Base-by-base conservation (phyloP, 2,113 vertebrate species). In the Alectura lathami region DNA sequence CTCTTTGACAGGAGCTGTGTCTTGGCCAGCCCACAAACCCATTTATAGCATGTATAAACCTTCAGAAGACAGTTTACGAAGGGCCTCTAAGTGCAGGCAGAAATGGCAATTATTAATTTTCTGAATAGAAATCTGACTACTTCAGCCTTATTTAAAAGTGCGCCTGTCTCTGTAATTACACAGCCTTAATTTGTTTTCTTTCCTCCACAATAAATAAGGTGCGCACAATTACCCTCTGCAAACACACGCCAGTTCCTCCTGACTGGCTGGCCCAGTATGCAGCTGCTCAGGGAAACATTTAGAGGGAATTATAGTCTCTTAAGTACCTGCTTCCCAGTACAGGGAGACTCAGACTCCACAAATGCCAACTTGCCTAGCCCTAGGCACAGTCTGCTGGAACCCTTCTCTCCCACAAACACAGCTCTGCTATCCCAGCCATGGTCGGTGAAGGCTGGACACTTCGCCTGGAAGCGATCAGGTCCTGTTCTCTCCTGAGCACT, bases 181-280 rank as follows among this genome's bases (percentile, higher is more conserved):
- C 93, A 89, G 69, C 86, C 94, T 97, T 98, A 97, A 98, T 98
- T 97, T 98, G 97, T 97, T 98, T 98, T 97, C 97, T 96, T 97
- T 97, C 93, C 82, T 11, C 23, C 96, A 96, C 96, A 97, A 94
- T 97, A 98, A 97, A 97, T 94, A 97, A 96, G 92, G 92, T 96
- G 95, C 74, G 91, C 90, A 94, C 64, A 67, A 95, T 91, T 97
- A 95, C 48, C 75, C 83, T 96, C 86, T 83, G 86, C 56, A 96
- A 96, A 92, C n/a, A 90, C 15, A 64, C 63, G 64, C 68, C 69
- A 68, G 17, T 32, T 68, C 29, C 88, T 78, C 68, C 83, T 80
- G 50, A 64, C 86, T 72, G 29, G 48, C 63, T 91, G 86, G 50
- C 38, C 92, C 66, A 75, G 64, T 6, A 63, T 0, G 0, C 82